Percentiles rank a stretch among this genome's conserved stretches.
These are phyloP conservation scores for Labeo calbasu DNA, from an alignment of 2,797 vertebrate genomes.

Conservation along the genomic window DNA sequence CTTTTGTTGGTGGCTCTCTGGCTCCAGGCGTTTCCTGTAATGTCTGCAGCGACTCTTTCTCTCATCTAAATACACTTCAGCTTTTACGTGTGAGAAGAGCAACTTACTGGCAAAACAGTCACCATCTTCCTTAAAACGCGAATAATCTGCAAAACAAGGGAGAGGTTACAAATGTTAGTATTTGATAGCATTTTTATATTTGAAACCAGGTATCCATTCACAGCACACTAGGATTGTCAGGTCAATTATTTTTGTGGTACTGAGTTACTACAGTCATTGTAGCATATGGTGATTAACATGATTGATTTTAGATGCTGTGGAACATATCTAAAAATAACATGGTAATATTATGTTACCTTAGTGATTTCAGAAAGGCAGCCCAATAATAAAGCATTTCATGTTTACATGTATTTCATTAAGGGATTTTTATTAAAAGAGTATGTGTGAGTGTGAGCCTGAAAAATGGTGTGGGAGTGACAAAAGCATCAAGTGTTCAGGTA, in stretches of 20 bases:
- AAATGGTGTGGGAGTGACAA: not conserved
- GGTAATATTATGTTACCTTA: not conserved
- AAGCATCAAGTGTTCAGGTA: conserved; percentile 5
- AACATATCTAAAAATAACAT: not conserved
- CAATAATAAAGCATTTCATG: not conserved
- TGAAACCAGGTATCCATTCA: not conserved
- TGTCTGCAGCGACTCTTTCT: conserved; percentile 52
- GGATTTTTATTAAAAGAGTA: not conserved
- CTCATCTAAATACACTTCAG: conserved; percentile 37
- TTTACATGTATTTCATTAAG: not conserved
- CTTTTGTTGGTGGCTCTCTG: conserved; percentile 53
- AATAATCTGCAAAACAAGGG: conserved; percentile 81
- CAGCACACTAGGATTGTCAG: not conserved
- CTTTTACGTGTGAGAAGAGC: conserved; percentile 29
- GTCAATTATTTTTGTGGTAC: not conserved
- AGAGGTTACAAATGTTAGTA: conserved; percentile 37
- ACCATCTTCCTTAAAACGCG: conserved; percentile 85
- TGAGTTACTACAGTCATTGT: not conserved
- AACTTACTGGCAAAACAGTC: conserved; percentile 85
- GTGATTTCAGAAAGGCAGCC: not conserved
- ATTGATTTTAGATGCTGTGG: not conserved
- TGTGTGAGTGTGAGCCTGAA: not conserved
- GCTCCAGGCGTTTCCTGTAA: conserved; percentile 60
- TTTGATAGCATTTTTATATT: not conserved
- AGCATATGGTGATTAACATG: not conserved